Conservation (phyloP, 1,140 invertebrate genomes). For the Drosophila nikananu region DNA sequence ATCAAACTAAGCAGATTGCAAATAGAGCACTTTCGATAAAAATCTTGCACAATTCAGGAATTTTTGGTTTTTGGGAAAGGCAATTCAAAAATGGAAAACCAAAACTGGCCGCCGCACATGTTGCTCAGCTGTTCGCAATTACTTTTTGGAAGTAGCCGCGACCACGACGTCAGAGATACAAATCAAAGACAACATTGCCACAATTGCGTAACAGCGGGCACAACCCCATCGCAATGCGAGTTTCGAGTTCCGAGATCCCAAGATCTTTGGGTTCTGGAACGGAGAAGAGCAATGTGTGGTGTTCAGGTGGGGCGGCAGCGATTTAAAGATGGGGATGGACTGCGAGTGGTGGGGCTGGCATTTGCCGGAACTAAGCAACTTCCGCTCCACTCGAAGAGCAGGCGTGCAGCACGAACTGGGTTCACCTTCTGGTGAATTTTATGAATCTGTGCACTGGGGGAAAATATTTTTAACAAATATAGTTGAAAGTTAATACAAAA, state of each 20-base stretch:
- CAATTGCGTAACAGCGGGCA: conserved; percentile 63
- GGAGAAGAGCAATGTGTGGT: conserved; percentile 32
- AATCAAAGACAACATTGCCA: conserved; percentile 70
- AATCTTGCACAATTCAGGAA: conserved; percentile 34
- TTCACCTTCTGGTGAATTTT: conserved; percentile 27
- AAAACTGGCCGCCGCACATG: conserved; percentile 65
- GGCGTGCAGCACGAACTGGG: conserved; percentile 25
- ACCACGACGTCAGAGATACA: conserved; percentile 40
- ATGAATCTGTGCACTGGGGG: conserved; percentile 2
- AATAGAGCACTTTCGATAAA: conserved; percentile 21
- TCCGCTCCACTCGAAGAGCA: conserved; percentile 50
- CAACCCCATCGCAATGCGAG: neutral
- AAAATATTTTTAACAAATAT: neutral
- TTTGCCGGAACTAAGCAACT: conserved; percentile 75
- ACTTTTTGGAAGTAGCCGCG: conserved; percentile 41
- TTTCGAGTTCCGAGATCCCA: neutral
- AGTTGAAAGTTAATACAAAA: too few relatives aligned
- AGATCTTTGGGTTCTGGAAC: conserved; percentile 23
- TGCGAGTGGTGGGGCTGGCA: conserved; percentile 27
- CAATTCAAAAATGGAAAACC: conserved; percentile 33
- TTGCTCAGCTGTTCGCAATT: conserved; percentile 80
- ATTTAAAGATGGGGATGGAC: conserved; percentile 52
- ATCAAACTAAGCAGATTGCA: conserved; percentile 20
- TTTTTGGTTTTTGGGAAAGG: conserved; percentile 31
- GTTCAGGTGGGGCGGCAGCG: conserved; percentile 50